Base-by-base conservation (phyloP, 2,888 invertebrate genomes). In the Orgyia antiqua region DNA sequence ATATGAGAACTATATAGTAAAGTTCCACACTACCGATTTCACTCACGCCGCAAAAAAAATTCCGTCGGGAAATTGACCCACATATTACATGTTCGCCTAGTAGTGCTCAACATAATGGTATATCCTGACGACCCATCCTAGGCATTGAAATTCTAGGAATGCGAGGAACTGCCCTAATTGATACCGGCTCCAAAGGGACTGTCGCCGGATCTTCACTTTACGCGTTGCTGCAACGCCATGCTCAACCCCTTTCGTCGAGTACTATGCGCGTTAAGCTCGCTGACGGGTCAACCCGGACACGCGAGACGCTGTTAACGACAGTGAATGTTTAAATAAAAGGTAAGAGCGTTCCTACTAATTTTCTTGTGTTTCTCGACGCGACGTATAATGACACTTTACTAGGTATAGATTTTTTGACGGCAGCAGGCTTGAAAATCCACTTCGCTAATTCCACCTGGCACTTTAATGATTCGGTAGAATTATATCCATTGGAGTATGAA, bases 231-330 rank as follows among this genome's bases (percentile, higher is more conserved):
- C 27, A 18, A 18, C 4, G 4, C 3, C 18, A 9, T 9, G 10
- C 9, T 27, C 17, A 10, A n/a, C 13, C 13, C 18, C 18, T 27
- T 18, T 2, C 7, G 5, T 4, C 4, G 18, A 4, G 5, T 3
- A 27, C 27, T 5, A 17, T 17, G 9, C 18, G 18, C 10, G 27
- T 27, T 17, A 27, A 10, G 10, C 18, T 27, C n/a, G 27, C 27
- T 8, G 27, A 27, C 18, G 27, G 27, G 2, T 17, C 27, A 10
- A 17, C 20, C 4, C 20, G 4, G 3, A 20, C 20, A 4, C 20
- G 20, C 3, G 20, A 20, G 9, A 9, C n/a, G 9, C 20, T 20
- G n/a, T 9, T 20, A 6, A 20, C 20, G 20, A 20, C 20, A 6
- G 4, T 20, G n/a, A n/a, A 20, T 3, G 20, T 20, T 3, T 3